Evolutionary conservation across 2,113 vertebrate species (phyloP).

Genomic region (Oenanthe oenanthe): DNA sequence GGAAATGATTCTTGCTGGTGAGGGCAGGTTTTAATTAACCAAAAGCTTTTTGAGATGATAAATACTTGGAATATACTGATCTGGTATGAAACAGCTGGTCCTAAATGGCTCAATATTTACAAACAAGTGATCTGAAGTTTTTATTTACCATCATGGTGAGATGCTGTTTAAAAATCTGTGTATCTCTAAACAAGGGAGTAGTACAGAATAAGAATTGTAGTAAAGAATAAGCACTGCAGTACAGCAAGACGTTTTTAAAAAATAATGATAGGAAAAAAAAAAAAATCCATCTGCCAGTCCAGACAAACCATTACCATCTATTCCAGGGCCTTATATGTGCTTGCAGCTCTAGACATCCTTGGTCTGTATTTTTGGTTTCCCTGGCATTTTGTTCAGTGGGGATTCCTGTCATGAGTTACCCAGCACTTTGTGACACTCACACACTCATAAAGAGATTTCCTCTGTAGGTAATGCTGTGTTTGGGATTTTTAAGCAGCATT

Average conservation of each 20-base stretch:
- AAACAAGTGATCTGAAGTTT: not conserved
- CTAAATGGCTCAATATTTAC: not conserved
- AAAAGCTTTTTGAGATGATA: not conserved
- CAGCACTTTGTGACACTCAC: not conserved
- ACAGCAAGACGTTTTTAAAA: not conserved
- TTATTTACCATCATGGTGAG: not conserved
- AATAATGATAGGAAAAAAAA: too few species aligned
- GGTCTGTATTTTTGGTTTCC: not conserved
- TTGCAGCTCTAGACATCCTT: not conserved
- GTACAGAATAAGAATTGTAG: not conserved
- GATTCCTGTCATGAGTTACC: fast-evolving
- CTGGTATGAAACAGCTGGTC: not conserved
- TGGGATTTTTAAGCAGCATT: not conserved
- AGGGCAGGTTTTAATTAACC: not conserved
- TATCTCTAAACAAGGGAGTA: not conserved
- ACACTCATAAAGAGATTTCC: not conserved
- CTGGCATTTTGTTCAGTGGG: not conserved
- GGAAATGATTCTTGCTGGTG: not conserved
- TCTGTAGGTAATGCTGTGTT: not conserved
- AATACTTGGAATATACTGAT: not conserved
- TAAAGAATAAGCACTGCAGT: not conserved
- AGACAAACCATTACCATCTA: not conserved
- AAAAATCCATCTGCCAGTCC: not conserved
- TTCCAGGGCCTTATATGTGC: not conserved
- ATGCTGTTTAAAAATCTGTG: not conserved